Conservation (phyloP, 2,888 invertebrate species). For the Notodonta dromedarius region DNA sequence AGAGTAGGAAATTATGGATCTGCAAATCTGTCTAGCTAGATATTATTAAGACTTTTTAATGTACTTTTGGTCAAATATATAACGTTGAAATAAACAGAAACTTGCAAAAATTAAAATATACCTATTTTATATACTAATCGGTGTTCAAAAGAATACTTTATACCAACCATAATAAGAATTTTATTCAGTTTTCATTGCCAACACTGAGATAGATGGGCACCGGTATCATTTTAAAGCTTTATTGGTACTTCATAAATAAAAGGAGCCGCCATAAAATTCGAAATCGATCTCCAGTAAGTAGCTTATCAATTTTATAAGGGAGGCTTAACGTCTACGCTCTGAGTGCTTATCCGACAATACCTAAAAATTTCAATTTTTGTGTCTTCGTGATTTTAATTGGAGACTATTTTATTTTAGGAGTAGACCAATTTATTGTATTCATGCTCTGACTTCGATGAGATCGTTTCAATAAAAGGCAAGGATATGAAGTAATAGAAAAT, state of each 20-base stretch:
- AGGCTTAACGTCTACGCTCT: slow-evolving; percentile 54
- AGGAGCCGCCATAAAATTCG: slow-evolving; percentile 18
- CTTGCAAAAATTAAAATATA: not conserved
- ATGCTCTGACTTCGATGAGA: too few relatives aligned
- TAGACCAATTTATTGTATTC: too few relatives aligned
- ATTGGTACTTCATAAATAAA: slow-evolving; percentile 20
- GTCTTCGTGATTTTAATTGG: slow-evolving; percentile 9
- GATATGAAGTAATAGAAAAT: too few relatives aligned
- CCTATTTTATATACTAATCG: not conserved
- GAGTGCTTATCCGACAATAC: slow-evolving; percentile 44
- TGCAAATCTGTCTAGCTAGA: too few relatives aligned
- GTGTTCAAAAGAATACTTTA: not conserved
- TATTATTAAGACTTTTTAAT: too few relatives aligned
- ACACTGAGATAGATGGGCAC: slow-evolving; percentile 2
- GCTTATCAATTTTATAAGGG: slow-evolving; percentile 72
- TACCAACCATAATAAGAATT: not conserved
- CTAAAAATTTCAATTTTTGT: slow-evolving; percentile 5
- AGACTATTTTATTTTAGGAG: not conserved
- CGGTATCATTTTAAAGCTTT: slow-evolving; percentile 23
- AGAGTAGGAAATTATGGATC: too few relatives aligned
- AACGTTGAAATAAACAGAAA: too few relatives aligned
- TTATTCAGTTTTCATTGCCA: slow-evolving; percentile 4
- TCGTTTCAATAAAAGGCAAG: too few relatives aligned
- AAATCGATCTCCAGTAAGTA: slow-evolving; percentile 69
- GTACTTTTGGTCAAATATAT: too few relatives aligned